Percentiles rank a stretch among this genome's conserved stretches.
Conservation (phyloP, 2,797 vertebrate species). For the Momotus momota region DNA sequence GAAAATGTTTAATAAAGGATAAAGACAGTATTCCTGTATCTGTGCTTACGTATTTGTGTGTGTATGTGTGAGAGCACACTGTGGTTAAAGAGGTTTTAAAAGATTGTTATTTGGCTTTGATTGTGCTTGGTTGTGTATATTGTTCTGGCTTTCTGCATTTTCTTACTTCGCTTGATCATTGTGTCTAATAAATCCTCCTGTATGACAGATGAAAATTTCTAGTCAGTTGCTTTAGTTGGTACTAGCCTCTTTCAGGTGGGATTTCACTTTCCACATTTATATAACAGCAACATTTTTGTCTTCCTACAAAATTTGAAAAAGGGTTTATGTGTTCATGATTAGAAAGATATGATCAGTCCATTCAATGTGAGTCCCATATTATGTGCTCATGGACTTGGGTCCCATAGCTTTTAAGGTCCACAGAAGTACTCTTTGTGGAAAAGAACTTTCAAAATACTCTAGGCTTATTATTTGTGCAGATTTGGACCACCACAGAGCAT, state of each 20-base stretch:
- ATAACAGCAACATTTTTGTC: background rate
- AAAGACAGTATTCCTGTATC: background rate
- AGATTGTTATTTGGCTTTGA: background rate
- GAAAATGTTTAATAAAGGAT: background rate
- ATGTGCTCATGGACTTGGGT: background rate
- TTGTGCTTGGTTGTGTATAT: background rate
- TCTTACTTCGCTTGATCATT: background rate
- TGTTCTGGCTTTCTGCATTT: background rate
- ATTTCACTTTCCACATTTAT: background rate
- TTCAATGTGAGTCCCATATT: background rate
- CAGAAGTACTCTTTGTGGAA: background rate
- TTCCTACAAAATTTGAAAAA: background rate
- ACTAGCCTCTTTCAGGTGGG: background rate
- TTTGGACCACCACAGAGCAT: constrained; percentile 15
- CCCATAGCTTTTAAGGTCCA: background rate
- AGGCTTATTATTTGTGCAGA: background rate
- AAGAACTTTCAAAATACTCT: background rate
- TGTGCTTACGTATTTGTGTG: background rate
- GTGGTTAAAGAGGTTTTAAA: background rate
- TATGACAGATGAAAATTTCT: background rate
- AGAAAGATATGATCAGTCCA: background rate
- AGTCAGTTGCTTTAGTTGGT: background rate
- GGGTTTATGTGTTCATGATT: background rate
- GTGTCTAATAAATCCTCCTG: background rate
- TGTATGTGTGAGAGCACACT: background rate